Conservation (phyloP, 2,113 vertebrate genomes). For the Delphinus delphis region DNA sequence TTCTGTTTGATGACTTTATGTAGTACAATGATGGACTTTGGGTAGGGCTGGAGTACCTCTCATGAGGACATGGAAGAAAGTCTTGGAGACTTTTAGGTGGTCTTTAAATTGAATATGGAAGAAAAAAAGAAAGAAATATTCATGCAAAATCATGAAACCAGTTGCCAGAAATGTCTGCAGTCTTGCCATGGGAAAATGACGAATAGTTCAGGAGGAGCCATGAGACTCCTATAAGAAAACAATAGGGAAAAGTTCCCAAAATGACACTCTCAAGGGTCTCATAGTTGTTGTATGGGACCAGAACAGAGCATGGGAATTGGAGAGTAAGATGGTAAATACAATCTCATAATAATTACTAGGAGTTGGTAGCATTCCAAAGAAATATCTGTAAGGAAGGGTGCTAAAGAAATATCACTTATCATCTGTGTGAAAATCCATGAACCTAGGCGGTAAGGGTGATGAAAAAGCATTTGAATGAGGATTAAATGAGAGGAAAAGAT, state of each 20-base stretch:
- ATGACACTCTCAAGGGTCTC: not conserved
- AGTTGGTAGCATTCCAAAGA: slow-evolving; percentile 11
- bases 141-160: not conserved
- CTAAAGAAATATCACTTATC: not conserved
- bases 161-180: not conserved
- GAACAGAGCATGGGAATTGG: not conserved
- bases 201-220: not conserved
- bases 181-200: not conserved
- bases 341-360: not conserved
- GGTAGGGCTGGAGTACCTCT: not conserved
- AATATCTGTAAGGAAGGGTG: not conserved
- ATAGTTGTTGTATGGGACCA: not conserved
- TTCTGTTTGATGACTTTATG: not conserved
- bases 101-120: not conserved
- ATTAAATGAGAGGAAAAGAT: not conserved
- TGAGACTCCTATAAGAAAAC: not conserved
- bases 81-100: not conserved
- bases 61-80: not conserved
- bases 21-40: not conserved
- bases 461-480: not conserved
- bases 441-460: not conserved
- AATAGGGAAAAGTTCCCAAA: not conserved
- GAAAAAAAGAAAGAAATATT: not conserved
- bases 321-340: not conserved
- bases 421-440: not conserved